A percentile compares a stretch with the other conserved stretches of the same genome.
Evolutionary conservation across 2,113 vertebrate genomes (phyloP).

Genomic region (Manacus vitellinus): DNA sequence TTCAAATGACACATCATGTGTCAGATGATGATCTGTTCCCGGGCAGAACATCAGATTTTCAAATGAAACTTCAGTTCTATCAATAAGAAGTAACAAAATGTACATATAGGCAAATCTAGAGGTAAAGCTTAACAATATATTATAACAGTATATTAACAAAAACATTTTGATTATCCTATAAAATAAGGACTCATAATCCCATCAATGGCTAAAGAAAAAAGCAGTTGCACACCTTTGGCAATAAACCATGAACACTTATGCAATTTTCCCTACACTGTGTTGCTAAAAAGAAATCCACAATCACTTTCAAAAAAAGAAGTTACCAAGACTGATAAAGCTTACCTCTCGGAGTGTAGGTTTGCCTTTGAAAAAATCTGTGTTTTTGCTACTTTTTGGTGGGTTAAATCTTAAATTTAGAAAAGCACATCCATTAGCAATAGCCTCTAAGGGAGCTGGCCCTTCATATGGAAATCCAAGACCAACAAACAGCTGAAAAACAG

Average conservation of each 20-base stretch:
- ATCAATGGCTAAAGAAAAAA: not conserved
- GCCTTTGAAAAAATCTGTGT: slow-evolving; percentile 98
- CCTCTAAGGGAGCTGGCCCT: slow-evolving; percentile 94
- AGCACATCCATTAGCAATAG: slow-evolving; percentile 96
- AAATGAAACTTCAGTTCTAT: not conserved
- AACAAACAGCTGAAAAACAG: slow-evolving; percentile 88
- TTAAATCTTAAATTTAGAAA: slow-evolving; percentile 95
- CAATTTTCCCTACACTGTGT: not conserved
- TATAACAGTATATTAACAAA: no score
- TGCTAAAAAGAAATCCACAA: not conserved
- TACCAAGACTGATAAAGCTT: not conserved
- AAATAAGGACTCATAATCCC: not conserved
- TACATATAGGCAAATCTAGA: not conserved
- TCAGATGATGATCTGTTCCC: not conserved
- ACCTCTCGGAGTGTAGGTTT: slow-evolving; percentile 98
- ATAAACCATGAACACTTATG: not conserved
- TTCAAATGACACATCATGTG: not conserved
- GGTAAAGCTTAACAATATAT: not conserved
- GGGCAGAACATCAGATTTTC: not conserved
- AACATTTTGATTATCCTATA: not conserved
- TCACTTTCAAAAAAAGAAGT: not conserved
- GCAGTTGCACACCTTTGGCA: not conserved
- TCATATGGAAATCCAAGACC: slow-evolving; percentile 98
- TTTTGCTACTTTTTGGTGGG: slow-evolving; percentile 97
- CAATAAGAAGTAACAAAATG: not conserved